phyloP scores from a whole-genome alignment of 1,140 invertebrate species.

The Diabrotica undecimpunctata region DNA sequence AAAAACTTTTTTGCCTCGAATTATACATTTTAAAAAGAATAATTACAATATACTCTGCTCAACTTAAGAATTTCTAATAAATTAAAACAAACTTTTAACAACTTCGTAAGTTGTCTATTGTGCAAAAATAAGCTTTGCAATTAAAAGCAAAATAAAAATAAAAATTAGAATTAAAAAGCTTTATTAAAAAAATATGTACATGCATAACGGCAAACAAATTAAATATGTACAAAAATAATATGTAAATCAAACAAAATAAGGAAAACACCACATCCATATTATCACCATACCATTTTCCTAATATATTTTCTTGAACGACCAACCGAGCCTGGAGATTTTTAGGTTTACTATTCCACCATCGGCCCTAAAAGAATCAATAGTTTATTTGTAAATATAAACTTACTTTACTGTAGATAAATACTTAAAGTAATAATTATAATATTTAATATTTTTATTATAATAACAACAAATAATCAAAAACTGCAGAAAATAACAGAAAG shows the following conservation, averaged over 20 bases:
- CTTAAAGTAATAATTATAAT: too few species aligned
- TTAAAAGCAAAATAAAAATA: slow-evolving; percentile 12
- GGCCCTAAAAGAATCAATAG: slow-evolving; percentile 38
- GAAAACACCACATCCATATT: slow-evolving; percentile 13
- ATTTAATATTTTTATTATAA: too few species aligned
- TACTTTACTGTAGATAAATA: too few species aligned
- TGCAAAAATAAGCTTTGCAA: not conserved
- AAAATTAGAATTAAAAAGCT: slow-evolving; percentile 27
- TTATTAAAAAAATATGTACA: slow-evolving; percentile 33
- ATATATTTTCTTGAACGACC: slow-evolving; percentile 44
- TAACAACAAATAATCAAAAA: too few species aligned
- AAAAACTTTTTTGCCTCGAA: too few species aligned
- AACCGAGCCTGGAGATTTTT: slow-evolving; percentile 37
- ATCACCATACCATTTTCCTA: slow-evolving; percentile 55
- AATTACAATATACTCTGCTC: too few species aligned
- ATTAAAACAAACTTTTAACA: too few species aligned
- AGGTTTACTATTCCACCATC: slow-evolving; percentile 42
- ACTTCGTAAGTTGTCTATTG: not conserved
- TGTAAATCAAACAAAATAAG: slow-evolving; percentile 20
- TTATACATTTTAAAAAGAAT: too few species aligned
- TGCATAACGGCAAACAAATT: slow-evolving; percentile 29
- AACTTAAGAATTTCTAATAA: too few species aligned
- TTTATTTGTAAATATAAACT: not conserved
- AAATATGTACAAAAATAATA: slow-evolving; percentile 16
- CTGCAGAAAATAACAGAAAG: too few species aligned